Evolutionary conservation across 2,113 vertebrate species (phyloP).

Genomic region (Trematocara unimaculatum): DNA sequence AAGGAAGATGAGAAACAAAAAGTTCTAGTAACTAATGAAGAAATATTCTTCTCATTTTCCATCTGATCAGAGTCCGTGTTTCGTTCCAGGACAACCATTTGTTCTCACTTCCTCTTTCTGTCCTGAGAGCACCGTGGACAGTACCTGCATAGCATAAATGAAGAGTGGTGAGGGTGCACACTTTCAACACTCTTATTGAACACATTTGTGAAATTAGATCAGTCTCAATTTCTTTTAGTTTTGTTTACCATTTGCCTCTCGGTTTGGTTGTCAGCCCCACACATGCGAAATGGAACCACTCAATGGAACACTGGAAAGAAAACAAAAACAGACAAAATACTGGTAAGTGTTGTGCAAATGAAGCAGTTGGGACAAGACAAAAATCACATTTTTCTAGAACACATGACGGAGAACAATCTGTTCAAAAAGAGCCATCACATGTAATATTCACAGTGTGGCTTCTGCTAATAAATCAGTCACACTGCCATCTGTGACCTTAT

Average conservation of each 20-base stretch:
- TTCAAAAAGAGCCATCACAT: not conserved
- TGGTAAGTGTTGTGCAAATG: not conserved
- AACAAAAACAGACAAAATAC: not conserved
- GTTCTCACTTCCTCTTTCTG: conserved; percentile 72
- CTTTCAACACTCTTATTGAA: not conserved
- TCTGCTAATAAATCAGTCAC: not conserved
- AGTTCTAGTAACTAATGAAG: conserved; percentile 38
- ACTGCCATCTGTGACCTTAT: not conserved
- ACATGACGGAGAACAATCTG: not conserved
- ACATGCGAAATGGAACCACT: conserved; percentile 99
- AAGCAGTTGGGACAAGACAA: not conserved
- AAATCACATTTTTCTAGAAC: not conserved
- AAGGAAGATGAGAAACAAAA: conserved; percentile 52
- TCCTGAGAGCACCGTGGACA: conserved; percentile 78
- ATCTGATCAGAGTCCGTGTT: not conserved
- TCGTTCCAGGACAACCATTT: conserved; percentile 21
- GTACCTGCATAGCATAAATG: conserved; percentile 57
- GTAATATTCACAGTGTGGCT: not conserved
- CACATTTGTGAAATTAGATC: not conserved
- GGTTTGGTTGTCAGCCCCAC: conserved; percentile 96
- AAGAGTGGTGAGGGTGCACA: not conserved
- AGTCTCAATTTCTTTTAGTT: conserved; percentile 33
- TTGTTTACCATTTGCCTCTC: conserved; percentile 93
- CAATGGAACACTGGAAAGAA: conserved; percentile 88
- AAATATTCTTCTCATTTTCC: conserved; percentile 46